phyloP scores from a whole-genome alignment of 2,888 invertebrate species.

The Cryptus armator region DNA sequence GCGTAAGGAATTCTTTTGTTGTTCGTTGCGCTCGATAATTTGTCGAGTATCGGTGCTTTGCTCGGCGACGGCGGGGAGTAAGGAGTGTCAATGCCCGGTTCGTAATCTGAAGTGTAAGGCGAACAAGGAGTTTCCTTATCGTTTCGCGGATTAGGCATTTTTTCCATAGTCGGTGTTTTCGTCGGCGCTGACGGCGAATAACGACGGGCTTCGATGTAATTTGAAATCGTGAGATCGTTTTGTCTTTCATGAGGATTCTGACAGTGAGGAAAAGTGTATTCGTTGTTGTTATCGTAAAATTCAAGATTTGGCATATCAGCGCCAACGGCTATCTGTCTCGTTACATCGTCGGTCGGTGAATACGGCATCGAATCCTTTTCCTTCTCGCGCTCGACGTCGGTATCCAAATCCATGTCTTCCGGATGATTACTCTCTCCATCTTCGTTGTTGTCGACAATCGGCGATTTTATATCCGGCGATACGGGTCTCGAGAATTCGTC shows the following conservation, averaged over 20 bases:
- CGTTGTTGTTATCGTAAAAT: constrained; percentile 5
- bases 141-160: not conserved
- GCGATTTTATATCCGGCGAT: constrained; percentile 46
- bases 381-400: constrained; percentile 81
- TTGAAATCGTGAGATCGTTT: not conserved
- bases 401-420: constrained; percentile 83
- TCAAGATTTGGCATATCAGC: constrained; percentile 7
- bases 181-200: constrained; percentile 32
- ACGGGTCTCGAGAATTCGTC: constrained; percentile 63
- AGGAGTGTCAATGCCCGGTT: constrained; percentile 15
- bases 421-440: constrained; percentile 67
- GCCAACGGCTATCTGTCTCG: constrained; percentile 37
- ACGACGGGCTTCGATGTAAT: not conserved
- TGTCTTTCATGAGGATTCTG: not conserved
- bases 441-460: constrained; percentile 12
- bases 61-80: constrained; percentile 6
- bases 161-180: constrained; percentile 11
- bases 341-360: constrained; percentile 81
- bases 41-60: not conserved
- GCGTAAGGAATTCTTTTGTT: not conserved
- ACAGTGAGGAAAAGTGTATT: not conserved
- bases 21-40: not conserved
- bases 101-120: constrained; percentile 31
- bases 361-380: constrained; percentile 77
- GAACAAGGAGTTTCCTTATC: constrained; percentile 23